Conservation (phyloP, 2,797 vertebrate species). For the Anas acuta region DNA sequence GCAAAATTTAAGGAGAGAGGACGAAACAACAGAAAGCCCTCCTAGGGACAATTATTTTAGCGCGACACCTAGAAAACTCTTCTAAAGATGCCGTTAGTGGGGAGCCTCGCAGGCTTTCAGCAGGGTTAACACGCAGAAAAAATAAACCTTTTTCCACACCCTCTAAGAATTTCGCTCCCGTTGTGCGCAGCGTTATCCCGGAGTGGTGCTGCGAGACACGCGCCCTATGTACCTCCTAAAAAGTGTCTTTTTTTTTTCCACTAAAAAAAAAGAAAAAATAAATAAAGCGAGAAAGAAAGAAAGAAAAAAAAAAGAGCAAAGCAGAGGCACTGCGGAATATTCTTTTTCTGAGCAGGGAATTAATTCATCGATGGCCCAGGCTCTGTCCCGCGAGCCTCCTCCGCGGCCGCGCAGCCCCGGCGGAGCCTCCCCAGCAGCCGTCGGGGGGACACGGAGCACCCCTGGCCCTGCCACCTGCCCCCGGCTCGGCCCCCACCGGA, state of each 20-base stretch:
- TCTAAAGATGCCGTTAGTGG: neutral
- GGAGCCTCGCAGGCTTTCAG: neutral
- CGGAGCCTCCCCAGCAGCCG: neutral
- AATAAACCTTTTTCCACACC: neutral
- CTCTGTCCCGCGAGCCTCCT: neutral
- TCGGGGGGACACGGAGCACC: neutral
- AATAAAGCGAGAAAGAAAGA: no score
- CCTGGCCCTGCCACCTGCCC: neutral
- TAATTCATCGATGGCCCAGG: neutral
- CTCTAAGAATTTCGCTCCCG: neutral
- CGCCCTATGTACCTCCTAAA: fast-evolving
- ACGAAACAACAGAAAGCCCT: neutral
- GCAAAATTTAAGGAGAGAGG: neutral
- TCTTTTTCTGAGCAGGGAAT: neutral
- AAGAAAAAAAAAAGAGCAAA: neutral
- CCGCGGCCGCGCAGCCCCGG: neutral
- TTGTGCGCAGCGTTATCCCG: neutral
- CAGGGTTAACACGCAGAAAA: neutral
- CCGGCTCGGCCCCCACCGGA: neutral
- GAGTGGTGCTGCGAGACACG: neutral
- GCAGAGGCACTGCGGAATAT: neutral
- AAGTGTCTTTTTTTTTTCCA: neutral
- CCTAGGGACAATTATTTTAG: neutral
- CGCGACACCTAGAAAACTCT: neutral
- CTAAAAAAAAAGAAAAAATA: neutral